Conservation (phyloP, 2,113 vertebrate species). For the Casuarius casuarius region DNA sequence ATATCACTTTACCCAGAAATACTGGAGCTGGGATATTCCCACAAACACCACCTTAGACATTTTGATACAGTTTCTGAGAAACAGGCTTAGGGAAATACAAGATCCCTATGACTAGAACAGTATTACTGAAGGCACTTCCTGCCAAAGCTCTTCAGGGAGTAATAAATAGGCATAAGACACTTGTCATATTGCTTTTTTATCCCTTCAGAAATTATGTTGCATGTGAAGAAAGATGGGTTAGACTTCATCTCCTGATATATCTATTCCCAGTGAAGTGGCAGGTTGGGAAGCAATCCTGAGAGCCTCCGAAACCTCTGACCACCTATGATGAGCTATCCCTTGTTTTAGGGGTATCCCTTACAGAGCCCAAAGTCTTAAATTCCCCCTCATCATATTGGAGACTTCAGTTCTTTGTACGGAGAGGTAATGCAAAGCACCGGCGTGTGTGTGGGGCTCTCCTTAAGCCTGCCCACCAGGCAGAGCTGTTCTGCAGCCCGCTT, state of each 20-base stretch:
- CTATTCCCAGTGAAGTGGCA: neutral
- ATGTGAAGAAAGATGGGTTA: neutral
- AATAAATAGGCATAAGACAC: neutral
- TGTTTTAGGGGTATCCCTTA: neutral
- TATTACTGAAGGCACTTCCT: neutral
- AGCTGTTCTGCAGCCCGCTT: neutral
- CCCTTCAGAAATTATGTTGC: neutral
- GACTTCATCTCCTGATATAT: neutral
- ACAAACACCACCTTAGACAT: neutral
- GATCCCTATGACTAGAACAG: neutral
- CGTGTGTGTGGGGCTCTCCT: neutral
- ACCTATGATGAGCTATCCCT: fast-evolving
- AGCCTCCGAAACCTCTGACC: neutral
- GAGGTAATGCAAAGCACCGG: neutral
- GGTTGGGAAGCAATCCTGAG: neutral
- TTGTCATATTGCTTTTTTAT: neutral
- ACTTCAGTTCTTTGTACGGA: neutral
- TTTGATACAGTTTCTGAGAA: neutral
- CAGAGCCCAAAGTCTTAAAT: neutral
- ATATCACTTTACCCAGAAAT: neutral
- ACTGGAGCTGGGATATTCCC: neutral
- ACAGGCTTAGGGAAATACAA: neutral
- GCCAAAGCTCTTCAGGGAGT: neutral
- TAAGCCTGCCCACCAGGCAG: neutral
- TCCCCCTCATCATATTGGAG: neutral